phyloP scores from a whole-genome alignment of 2,888 invertebrate species.

The Drosophila pseudotakahashii region DNA sequence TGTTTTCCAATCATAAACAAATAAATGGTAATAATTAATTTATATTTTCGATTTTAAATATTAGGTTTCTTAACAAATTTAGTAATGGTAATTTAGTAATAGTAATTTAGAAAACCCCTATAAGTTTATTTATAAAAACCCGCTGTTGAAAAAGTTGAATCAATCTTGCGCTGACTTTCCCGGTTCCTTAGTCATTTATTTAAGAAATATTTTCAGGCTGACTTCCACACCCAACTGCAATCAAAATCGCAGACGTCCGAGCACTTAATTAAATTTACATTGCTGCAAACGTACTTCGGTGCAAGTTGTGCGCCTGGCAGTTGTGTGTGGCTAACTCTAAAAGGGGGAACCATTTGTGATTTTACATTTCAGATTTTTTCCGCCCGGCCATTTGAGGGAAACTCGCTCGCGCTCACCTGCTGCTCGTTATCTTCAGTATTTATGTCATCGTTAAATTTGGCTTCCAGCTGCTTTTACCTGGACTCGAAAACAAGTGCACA shows the following conservation, averaged over 20 bases:
- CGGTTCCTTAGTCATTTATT: not conserved
- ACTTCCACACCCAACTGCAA: slow-evolving; percentile 1
- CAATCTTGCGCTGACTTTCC: not conserved
- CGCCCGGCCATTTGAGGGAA: slow-evolving; percentile 25
- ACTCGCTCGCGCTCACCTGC: slow-evolving; percentile 56
- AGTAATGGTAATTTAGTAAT: too few species aligned
- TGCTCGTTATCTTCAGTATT: slow-evolving; percentile 73
- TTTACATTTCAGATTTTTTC: slow-evolving; percentile 32
- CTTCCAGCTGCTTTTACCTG: slow-evolving; percentile 70
- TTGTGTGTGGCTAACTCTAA: slow-evolving; percentile 4
- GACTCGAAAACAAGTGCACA: slow-evolving; percentile 53
- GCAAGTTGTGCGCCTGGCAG: too few species aligned
- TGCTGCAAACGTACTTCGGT: not conserved
- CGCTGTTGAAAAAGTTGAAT: not conserved
- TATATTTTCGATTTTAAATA: too few species aligned
- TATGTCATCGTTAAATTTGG: slow-evolving; percentile 76
- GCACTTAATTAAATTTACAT: slow-evolving; percentile 21
- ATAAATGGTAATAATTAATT: too few species aligned
- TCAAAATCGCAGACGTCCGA: slow-evolving; percentile 6
- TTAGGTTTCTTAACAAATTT: too few species aligned
- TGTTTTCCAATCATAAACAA: too few species aligned
- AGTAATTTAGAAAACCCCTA: too few species aligned
- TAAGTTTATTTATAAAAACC: too few species aligned
- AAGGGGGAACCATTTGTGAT: slow-evolving; percentile 24
- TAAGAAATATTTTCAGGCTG: not conserved